A percentile compares a stretch with the other conserved stretches of the same genome.
phyloP scores from a whole-genome alignment of 2,113 vertebrate genomes.

The Chamaea fasciata region DNA sequence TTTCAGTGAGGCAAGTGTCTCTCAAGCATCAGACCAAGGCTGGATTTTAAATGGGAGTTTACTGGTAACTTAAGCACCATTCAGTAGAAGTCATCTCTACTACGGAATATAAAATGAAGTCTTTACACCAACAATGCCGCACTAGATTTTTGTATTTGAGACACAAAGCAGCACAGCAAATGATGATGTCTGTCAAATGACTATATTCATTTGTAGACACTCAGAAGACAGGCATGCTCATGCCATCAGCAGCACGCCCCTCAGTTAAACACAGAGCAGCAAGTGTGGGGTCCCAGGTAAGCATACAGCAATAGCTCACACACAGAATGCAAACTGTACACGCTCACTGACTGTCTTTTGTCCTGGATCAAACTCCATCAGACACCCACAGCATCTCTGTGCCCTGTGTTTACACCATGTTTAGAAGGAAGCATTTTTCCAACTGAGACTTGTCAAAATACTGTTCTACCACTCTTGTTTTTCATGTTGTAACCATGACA shows the following conservation, averaged over 20 bases:
- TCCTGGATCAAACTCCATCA: background rate
- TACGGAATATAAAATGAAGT: background rate
- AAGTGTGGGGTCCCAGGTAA: background rate
- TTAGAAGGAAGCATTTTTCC: background rate
- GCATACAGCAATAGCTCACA: background rate
- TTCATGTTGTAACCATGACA: background rate
- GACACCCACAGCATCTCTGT: background rate
- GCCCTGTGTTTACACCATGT: accelerated
- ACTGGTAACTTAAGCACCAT: background rate
- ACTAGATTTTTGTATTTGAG: background rate
- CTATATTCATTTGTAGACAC: background rate
- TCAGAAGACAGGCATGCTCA: background rate
- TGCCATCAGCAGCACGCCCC: background rate
- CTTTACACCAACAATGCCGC: background rate
- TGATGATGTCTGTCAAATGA: background rate
- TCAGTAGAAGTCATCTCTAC: accelerated
- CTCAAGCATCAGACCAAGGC: background rate
- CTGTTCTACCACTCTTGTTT: background rate
- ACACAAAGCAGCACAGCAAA: background rate
- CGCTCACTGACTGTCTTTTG: background rate
- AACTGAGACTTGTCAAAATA: background rate
- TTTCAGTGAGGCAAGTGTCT: background rate
- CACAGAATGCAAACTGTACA: background rate
- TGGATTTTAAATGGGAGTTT: background rate
- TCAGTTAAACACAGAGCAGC: background rate